Conservation (phyloP, 2,888 invertebrate species). For the Drosophila monieri region DNA sequence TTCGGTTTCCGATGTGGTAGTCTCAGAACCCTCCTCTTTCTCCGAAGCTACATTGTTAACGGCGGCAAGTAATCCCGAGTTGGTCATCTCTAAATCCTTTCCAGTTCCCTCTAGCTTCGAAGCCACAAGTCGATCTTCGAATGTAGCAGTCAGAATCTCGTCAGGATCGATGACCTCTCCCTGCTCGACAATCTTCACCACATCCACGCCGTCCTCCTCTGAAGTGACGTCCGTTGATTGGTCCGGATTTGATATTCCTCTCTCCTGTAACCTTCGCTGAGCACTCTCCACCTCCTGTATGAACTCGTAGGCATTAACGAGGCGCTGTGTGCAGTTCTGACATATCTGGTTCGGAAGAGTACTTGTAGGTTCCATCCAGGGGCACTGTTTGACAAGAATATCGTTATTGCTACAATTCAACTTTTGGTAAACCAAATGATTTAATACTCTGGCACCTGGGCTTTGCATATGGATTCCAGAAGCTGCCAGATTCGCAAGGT, state of each 20-base stretch:
- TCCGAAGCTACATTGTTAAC: no score
- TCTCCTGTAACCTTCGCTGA: slow-evolving; percentile 58
- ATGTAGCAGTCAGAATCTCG: slow-evolving; percentile 36
- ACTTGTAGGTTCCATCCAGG: slow-evolving; percentile 51
- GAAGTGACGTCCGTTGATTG: background rate
- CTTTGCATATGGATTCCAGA: slow-evolving; percentile 66
- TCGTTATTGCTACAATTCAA: no score
- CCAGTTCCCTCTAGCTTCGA: background rate
- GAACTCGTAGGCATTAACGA: slow-evolving; percentile 79
- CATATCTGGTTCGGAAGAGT: slow-evolving; percentile 73
- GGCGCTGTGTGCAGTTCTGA: slow-evolving; percentile 69
- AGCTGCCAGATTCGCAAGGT: slow-evolving; percentile 68
- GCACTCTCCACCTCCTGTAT: slow-evolving; percentile 73
- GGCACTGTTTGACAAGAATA: slow-evolving; percentile 51
- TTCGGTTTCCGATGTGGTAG: background rate
- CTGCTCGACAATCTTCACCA: slow-evolving; percentile 3
- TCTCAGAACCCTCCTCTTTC: no score
- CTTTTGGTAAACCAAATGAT: no score
- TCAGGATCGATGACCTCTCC: slow-evolving; percentile 19
- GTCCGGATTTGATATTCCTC: slow-evolving; percentile 13
- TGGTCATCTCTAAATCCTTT: background rate
- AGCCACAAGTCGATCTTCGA: slow-evolving; percentile 26
- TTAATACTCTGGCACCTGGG: slow-evolving; percentile 59
- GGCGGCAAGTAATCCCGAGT: no score
- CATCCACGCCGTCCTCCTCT: slow-evolving; percentile 10